These are phyloP conservation scores for Tyto alba DNA, from an alignment of 2,113 vertebrate species.

Conservation along the genomic window DNA sequence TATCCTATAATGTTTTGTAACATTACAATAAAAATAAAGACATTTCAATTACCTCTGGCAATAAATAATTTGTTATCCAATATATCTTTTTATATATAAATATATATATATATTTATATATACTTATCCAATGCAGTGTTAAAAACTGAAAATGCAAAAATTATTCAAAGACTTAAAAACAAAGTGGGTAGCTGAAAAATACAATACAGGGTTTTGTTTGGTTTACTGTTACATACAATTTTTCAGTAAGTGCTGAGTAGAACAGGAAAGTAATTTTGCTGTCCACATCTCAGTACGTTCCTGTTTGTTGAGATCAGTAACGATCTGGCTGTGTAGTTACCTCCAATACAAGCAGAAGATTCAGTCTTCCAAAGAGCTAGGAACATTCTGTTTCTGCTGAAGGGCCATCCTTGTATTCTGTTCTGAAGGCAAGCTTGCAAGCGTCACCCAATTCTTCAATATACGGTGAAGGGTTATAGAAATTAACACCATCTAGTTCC, in stretches of 20 bases:
- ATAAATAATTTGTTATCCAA: conserved; percentile 54
- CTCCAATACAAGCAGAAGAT: background rate
- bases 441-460: background rate
- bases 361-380: background rate
- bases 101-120: conserved; percentile 20
- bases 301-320: background rate
- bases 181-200: conserved; percentile 18
- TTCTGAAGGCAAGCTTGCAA: background rate
- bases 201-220: background rate
- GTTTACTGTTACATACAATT: background rate
- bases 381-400: background rate
- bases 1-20: background rate
- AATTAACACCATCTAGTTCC: background rate
- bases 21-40: conserved; percentile 53
- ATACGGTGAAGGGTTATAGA: background rate
- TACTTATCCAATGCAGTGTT: conserved; percentile 25
- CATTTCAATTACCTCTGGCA: conserved; percentile 26
- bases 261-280: background rate
- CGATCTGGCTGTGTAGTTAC: background rate
- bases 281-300: background rate
- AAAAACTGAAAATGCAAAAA: conserved; percentile 42
- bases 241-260: background rate
- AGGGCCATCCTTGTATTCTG: background rate
- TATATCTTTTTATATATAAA: conserved; percentile 28
- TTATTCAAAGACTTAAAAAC: conserved; percentile 31